Evolutionary conservation across 2,888 invertebrate species (phyloP).

Genomic region (Lepidochrysops patricia): DNA sequence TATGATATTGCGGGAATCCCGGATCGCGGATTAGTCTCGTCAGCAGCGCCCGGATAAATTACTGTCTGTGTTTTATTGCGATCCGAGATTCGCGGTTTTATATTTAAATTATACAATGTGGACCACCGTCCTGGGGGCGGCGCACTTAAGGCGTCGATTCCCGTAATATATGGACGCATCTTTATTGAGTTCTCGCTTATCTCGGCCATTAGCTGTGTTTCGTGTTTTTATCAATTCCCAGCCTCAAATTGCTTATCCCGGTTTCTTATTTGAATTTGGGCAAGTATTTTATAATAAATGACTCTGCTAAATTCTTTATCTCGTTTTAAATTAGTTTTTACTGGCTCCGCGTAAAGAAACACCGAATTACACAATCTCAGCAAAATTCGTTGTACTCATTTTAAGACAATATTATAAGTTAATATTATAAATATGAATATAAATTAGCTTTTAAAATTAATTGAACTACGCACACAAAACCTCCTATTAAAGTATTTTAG

Average conservation of each 20-base stretch:
- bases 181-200: conserved; percentile 2
- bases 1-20: conserved; percentile 14
- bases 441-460: too few relatives aligned
- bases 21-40: conserved; percentile 22
- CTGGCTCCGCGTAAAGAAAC: too few relatives aligned
- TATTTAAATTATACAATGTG: conserved; percentile 57
- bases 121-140: conserved; percentile 31
- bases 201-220: background rate
- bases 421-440: too few relatives aligned
- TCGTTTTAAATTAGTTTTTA: too few relatives aligned
- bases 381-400: too few relatives aligned
- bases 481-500: background rate
- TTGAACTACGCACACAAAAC: too few relatives aligned
- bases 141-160: conserved; percentile 1
- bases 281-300: too few relatives aligned
- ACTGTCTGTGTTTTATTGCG: conserved; percentile 51
- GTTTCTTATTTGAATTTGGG: background rate
- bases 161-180: background rate
- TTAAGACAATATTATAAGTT: too few relatives aligned
- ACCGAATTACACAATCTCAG: too few relatives aligned
- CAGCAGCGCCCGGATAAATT: conserved; percentile 45
- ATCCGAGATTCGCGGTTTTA: conserved; percentile 44
- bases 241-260: background rate
- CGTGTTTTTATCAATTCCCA: background rate
- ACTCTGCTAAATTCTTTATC: too few relatives aligned